These are phyloP conservation scores for Gadus chalcogrammus DNA, from an alignment of 2,113 vertebrate genomes.

Conservation along the genomic window DNA sequence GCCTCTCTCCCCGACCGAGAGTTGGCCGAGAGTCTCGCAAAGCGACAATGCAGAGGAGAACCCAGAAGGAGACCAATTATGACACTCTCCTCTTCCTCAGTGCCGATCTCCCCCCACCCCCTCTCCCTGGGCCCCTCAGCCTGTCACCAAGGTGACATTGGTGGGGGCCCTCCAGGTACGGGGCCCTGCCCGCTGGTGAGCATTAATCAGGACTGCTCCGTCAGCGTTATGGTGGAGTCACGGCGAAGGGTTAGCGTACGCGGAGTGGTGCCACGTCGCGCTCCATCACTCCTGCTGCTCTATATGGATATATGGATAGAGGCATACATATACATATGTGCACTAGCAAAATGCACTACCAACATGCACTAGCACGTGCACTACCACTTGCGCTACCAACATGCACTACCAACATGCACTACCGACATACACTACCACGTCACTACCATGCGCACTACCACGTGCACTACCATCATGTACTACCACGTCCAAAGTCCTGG, in stretches of 20 bases:
- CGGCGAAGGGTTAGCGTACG: conserved; percentile 33
- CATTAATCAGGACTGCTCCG: conserved; percentile 59
- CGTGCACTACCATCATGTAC: no score
- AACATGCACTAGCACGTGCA: no score
- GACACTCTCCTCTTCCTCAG: conserved; percentile 29
- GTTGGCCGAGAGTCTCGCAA: conserved; percentile 34
- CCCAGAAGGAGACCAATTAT: conserved; percentile 64
- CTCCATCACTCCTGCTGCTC: conserved; percentile 36
- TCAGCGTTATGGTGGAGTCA: conserved; percentile 12
- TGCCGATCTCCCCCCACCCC: conserved; percentile 20
- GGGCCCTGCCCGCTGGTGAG: conserved; percentile 27
- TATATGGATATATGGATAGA: no score
- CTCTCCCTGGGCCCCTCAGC: conserved; percentile 17
- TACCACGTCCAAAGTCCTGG: no score
- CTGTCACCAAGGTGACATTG: conserved; percentile 73
- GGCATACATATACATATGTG: no score
- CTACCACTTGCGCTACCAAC: no score
- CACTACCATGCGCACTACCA: no score
- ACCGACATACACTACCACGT: no score
- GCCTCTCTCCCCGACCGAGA: conserved; percentile 28
- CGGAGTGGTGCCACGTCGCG: conserved; percentile 36
- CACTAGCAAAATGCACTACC: no score
- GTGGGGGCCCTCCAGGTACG: conserved; percentile 33
- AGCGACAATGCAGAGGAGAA: conserved; percentile 48
- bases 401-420: no score